A percentile compares a stretch with the other conserved stretches of the same genome.
These are phyloP conservation scores for Sciurus carolinensis DNA, from an alignment of 2,797 vertebrate genomes.

Conservation along the genomic window DNA sequence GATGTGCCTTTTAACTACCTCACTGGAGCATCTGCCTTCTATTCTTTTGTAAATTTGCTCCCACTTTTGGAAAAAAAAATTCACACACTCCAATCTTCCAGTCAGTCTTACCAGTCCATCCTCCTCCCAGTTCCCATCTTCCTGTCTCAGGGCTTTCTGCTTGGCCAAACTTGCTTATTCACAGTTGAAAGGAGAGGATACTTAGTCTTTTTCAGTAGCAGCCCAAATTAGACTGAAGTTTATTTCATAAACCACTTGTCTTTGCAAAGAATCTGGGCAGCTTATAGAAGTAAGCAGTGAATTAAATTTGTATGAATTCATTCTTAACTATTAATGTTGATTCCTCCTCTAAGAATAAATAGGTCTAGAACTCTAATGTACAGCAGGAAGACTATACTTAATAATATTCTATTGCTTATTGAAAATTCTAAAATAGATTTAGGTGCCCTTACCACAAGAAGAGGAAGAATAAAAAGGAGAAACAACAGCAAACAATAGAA, in stretches of 20 bases:
- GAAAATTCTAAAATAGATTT: not conserved
- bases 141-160: not conserved
- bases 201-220: constrained; percentile 29
- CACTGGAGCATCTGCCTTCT: not conserved
- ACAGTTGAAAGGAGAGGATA: constrained; percentile 10
- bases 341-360: constrained; percentile 15
- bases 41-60: constrained; percentile 21
- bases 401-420: not conserved
- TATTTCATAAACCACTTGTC: constrained; percentile 16
- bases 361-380: not conserved
- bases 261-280: constrained; percentile 16
- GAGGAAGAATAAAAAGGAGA: not conserved
- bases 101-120: not conserved
- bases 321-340: constrained; percentile 28
- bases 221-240: constrained; percentile 62
- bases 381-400: not conserved
- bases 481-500: not conserved
- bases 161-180: constrained; percentile 47
- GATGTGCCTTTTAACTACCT: not conserved
- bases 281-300: not conserved
- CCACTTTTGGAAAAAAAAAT: not conserved
- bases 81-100: not conserved
- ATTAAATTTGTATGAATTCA: constrained; percentile 48
- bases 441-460: not conserved
- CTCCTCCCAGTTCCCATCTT: not conserved